phyloP scores from a whole-genome alignment of 2,113 vertebrate species.

The Tetrax tetrax region DNA sequence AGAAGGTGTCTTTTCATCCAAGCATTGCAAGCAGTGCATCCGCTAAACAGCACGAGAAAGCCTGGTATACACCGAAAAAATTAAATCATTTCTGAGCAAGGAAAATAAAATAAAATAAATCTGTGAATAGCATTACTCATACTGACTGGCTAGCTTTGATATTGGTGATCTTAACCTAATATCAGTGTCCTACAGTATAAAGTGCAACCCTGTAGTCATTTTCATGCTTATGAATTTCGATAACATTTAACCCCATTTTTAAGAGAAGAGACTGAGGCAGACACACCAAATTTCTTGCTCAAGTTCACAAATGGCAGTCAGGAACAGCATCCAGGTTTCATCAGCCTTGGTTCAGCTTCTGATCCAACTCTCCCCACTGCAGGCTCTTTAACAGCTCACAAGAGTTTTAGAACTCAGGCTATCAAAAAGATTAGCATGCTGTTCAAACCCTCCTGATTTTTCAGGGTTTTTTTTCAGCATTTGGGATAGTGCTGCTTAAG shows the following conservation, averaged over 20 bases:
- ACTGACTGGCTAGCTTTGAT: background rate
- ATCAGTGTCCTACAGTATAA: background rate
- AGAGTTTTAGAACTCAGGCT: background rate
- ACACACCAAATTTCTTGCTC: background rate
- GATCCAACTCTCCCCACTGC: background rate
- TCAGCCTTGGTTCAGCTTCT: background rate
- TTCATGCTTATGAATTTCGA: background rate
- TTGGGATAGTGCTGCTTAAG: constrained; percentile 49
- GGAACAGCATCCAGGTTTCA: background rate
- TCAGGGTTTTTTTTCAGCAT: constrained; percentile 51
- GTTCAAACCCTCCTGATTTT: constrained; percentile 38
- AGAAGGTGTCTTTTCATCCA: background rate
- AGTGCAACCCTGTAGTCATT: background rate
- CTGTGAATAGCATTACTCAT: background rate
- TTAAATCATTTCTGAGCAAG: background rate
- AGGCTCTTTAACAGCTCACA: background rate
- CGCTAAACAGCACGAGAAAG: background rate
- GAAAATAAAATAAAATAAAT: background rate
- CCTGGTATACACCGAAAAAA: background rate
- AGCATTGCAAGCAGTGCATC: background rate
- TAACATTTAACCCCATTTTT: background rate
- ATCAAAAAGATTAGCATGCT: background rate
- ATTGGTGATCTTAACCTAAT: background rate
- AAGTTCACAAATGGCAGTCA: background rate
- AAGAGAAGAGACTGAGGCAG: background rate